Percentiles rank a stretch among this genome's conserved stretches.
phyloP scores from a whole-genome alignment of 2,113 vertebrate species.

The Seriola quinqueradiata region DNA sequence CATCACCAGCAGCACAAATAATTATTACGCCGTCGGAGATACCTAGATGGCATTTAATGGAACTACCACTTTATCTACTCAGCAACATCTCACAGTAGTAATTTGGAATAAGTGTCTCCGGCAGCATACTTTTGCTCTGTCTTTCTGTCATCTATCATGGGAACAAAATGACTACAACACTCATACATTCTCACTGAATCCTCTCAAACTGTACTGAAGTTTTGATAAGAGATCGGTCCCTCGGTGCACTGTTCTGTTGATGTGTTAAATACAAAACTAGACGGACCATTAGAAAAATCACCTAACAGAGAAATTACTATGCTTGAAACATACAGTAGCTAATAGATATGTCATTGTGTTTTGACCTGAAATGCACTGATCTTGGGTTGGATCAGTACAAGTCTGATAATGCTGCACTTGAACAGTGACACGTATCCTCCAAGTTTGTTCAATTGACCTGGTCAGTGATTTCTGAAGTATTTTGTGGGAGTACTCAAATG shows the following conservation, averaged over 20 bases:
- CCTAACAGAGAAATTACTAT: background rate
- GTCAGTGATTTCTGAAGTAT: background rate
- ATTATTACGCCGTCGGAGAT: constrained; percentile 44
- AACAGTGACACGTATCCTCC: background rate
- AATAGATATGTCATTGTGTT: background rate
- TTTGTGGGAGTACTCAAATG: background rate
- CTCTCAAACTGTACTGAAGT: constrained; percentile 25
- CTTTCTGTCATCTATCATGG: background rate
- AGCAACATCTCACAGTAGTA: constrained; percentile 29
- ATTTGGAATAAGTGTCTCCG: constrained; percentile 36
- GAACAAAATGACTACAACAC: constrained; percentile 37
- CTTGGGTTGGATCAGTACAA: background rate
- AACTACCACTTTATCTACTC: constrained; percentile 39
- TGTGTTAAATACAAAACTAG: constrained; percentile 35
- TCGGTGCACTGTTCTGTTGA: constrained; percentile 31
- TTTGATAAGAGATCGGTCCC: constrained; percentile 41
- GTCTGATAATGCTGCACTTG: background rate
- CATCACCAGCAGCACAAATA: constrained; percentile 53
- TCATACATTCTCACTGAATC: constrained; percentile 42
- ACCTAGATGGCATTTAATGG: constrained; percentile 41
- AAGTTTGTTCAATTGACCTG: background rate
- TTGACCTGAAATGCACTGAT: background rate
- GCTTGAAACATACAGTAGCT: background rate
- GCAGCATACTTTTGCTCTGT: too few relatives aligned
- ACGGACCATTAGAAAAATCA: constrained; percentile 34